Base-by-base conservation (phyloP, 2,797 vertebrate species). In the Sebastiscus tertius region DNA sequence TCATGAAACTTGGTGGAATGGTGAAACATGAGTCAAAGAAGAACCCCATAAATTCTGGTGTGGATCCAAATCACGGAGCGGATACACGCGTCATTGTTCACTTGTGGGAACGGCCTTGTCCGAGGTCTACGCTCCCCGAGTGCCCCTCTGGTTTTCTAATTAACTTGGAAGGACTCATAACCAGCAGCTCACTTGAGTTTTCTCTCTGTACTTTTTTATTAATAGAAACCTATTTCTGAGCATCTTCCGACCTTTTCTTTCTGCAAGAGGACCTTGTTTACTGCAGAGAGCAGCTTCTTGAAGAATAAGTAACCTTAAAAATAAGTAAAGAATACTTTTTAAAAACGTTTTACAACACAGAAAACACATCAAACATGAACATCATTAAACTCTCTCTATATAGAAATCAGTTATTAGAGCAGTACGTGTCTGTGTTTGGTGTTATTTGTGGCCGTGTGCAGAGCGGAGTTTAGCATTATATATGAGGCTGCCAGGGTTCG, bases 401-500 rank as follows among this genome's bases (percentile, higher is more conserved):
- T 5, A 4, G 22, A 4, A 22, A 16, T 3, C 34, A 3, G 34
- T 10, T 26, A 42, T 42, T 42, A 26, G 22, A 11, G 11, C 46
- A 49, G 46, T 49, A 49, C 46, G 2, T 27, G 72, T 26, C 39
- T 72, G 2, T 27, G 72, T 26, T 52, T 72, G 10, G 1, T 54
- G 56, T 22, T 85, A 34, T 83, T 66, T 46, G 60, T 22, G 55
- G 18, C 18, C 12, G 7, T 24, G 42, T 55, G 71, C 59, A 3
- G 34, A 73, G 64, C 29, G 55, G 26, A 75, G 22, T 69, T 75
- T 33, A 36, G 54, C 12, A 7, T 71, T 34, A 54, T 24, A 42
- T 27, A 61, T 72, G 68, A n/a, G 46, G 61, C 67, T 69, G 61
- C 75, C 24, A 56, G 77, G 46, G 82, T 70, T 52, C 16, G 3